phyloP scores from a whole-genome alignment of 2,888 invertebrate genomes.

The Tiphia femorata region DNA sequence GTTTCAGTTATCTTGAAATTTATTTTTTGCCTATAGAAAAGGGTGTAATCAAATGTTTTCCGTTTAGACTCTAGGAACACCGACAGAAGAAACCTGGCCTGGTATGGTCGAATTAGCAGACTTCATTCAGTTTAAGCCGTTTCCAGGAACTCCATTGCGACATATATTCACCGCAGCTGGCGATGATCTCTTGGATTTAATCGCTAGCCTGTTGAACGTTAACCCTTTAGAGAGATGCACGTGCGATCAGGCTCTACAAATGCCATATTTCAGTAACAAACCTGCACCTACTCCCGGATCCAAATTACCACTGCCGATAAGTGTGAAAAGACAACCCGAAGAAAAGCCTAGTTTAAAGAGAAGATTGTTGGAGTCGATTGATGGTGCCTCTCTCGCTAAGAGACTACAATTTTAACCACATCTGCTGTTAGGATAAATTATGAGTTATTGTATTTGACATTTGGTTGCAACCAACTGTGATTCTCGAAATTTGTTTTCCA shows the following conservation, averaged over 20 bases:
- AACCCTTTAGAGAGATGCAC: constrained; percentile 87
- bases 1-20: constrained; percentile 68
- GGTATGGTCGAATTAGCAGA: constrained; percentile 86
- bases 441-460: constrained; percentile 1
- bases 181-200: constrained; percentile 88
- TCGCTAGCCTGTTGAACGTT: constrained; percentile 82
- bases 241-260: constrained; percentile 86
- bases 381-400: constrained; percentile 79
- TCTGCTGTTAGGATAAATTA: constrained; percentile 24
- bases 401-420: constrained; percentile 75
- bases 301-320: constrained; percentile 85
- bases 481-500: too few relatives aligned
- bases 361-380: constrained; percentile 79
- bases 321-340: constrained; percentile 73
- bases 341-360: constrained; percentile 82
- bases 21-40: not conserved
- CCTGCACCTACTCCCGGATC: constrained; percentile 88
- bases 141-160: constrained; percentile 85
- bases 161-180: constrained; percentile 96
- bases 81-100: constrained; percentile 93
- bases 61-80: constrained; percentile 82
- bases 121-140: constrained; percentile 92
- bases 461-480: constrained; percentile 7
- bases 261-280: constrained; percentile 92
- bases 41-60: not conserved